A percentile compares a stretch with the other conserved stretches of the same genome.
Conservation (phyloP, 1,140 invertebrate genomes). For the Helicorthomorpha holstii region DNA sequence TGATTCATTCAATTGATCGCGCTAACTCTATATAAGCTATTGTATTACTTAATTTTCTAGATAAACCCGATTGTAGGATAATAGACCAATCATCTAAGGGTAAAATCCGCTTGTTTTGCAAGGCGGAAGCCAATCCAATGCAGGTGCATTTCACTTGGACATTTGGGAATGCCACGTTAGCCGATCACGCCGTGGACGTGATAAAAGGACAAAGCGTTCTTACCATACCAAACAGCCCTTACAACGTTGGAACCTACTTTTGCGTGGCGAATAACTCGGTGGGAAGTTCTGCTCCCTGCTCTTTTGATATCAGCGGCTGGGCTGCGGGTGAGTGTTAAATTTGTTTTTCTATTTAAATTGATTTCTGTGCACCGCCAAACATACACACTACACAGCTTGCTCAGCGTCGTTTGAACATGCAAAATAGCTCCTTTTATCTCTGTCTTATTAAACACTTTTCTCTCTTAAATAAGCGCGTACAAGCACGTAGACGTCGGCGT, state of each 20-base stretch:
- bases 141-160: slow-evolving; percentile 69
- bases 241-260: slow-evolving; percentile 56
- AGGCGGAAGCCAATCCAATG: slow-evolving; percentile 57
- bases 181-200: slow-evolving; percentile 37
- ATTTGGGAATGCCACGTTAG: slow-evolving; percentile 52
- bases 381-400: too few species aligned
- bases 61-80: slow-evolving; percentile 71
- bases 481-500: too few species aligned
- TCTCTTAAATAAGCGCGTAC: too few species aligned
- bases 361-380: too few species aligned
- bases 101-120: slow-evolving; percentile 58
- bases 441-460: too few species aligned
- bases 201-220: slow-evolving; percentile 42
- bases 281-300: slow-evolving; percentile 52
- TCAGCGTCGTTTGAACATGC: too few species aligned
- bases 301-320: slow-evolving; percentile 50
- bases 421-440: too few species aligned
- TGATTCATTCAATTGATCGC: neutral
- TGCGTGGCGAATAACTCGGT: slow-evolving; percentile 70
- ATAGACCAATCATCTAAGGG: slow-evolving; percentile 50
- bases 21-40: neutral
- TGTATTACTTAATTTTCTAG: slow-evolving; percentile 30
- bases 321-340: neutral
- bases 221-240: slow-evolving; percentile 40
- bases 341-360: neutral